Percentiles rank a stretch among this genome's conserved stretches.
Evolutionary conservation across 2,797 vertebrate species (phyloP).

Genomic region (Neostethus bicornis): DNA sequence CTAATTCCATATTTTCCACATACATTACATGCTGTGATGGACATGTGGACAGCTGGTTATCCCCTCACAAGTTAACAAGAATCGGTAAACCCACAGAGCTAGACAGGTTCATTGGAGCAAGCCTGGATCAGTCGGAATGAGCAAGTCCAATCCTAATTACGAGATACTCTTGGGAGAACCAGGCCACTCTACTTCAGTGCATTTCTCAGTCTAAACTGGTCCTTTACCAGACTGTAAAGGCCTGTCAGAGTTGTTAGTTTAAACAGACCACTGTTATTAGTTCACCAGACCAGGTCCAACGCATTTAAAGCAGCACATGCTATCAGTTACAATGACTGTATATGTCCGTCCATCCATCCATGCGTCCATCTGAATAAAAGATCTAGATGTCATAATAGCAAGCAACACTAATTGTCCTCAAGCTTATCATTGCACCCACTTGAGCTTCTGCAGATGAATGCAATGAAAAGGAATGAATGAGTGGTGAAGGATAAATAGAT

Average conservation of each 20-base stretch:
- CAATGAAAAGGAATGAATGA: too few relatives aligned
- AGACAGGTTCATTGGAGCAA: conserved; percentile 55
- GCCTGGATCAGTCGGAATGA: conserved; percentile 50
- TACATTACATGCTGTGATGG: conserved; percentile 15
- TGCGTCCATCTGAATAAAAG: too few relatives aligned
- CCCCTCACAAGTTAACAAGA: conserved; percentile 19
- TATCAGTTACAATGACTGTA: background rate
- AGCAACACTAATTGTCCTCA: background rate
- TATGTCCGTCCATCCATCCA: too few relatives aligned
- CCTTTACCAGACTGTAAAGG: conserved; percentile 60
- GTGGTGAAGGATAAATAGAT: too few relatives aligned
- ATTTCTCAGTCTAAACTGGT: conserved; percentile 54
- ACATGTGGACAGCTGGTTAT: conserved; percentile 20
- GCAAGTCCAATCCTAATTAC: conserved; percentile 40
- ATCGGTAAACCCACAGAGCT: conserved; percentile 5
- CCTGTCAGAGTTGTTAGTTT: conserved; percentile 58
- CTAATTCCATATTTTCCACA: conserved; percentile 18
- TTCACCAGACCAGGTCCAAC: background rate
- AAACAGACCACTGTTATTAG: conserved; percentile 13
- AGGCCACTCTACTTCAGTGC: conserved; percentile 57
- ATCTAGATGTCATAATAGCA: background rate
- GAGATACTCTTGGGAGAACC: conserved; percentile 43
- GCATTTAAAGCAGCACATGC: background rate
- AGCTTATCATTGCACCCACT: background rate
- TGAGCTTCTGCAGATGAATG: conserved; percentile 29